Evolutionary conservation across 2,888 invertebrate genomes (phyloP).

Genomic region (Plusia festucae): DNA sequence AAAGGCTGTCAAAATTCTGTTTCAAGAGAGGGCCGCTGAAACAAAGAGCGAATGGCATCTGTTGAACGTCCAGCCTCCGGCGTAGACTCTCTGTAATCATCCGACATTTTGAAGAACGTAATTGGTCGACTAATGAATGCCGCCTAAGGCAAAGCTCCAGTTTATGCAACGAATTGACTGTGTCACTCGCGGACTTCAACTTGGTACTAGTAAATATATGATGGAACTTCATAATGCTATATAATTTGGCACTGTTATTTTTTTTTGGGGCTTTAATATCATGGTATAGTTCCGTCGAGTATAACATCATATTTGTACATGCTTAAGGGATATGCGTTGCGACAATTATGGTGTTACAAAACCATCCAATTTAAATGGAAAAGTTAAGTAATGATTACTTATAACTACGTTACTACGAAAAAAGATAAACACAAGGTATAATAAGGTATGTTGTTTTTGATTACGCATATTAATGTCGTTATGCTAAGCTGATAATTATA

Average conservation of each 20-base stretch:
- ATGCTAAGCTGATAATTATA: neutral
- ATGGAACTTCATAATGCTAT: conserved; percentile 53
- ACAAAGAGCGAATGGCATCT: conserved; percentile 81
- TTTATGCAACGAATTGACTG: conserved; percentile 81
- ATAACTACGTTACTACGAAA: neutral
- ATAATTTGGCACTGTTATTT: conserved; percentile 50
- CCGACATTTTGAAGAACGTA: conserved; percentile 84
- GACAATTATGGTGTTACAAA: conserved; percentile 43
- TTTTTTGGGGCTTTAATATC: conserved; percentile 44
- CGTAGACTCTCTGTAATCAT: conserved; percentile 81
- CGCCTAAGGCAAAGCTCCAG: conserved; percentile 83
- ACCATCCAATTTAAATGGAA: conserved; percentile 26
- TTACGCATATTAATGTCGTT: conserved; percentile 5
- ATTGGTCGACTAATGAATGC: conserved; percentile 84
- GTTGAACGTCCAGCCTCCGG: conserved; percentile 76
- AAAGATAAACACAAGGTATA: too few relatives aligned
- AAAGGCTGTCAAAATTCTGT: conserved; percentile 67
- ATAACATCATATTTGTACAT: conserved; percentile 31
- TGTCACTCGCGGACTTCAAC: conserved; percentile 75
- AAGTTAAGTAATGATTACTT: conserved; percentile 33
- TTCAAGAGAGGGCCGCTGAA: conserved; percentile 69
- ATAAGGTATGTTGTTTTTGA: conserved; percentile 12
- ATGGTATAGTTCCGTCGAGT: conserved; percentile 39
- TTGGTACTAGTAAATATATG: conserved; percentile 53
- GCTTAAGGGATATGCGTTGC: conserved; percentile 43